A percentile compares a stretch with the other conserved stretches of the same genome.
These are phyloP conservation scores for Spialia ferax DNA, from an alignment of 2,888 invertebrate species.

Conservation along the genomic window DNA sequence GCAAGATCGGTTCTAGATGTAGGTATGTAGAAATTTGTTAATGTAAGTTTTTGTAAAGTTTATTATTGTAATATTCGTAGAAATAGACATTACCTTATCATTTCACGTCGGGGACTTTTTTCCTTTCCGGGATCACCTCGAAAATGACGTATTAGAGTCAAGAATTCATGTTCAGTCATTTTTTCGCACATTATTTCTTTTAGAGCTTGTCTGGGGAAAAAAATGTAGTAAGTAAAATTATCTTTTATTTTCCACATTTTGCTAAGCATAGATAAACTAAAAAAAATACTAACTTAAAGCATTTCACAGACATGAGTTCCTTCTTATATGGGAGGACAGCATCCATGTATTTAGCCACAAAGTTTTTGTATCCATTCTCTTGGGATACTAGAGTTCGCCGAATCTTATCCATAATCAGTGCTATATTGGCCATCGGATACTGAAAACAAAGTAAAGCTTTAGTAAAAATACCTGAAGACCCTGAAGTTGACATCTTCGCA, in stretches of 20 bases:
- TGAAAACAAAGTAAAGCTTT: conserved; percentile 57
- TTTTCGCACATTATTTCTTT: conserved; percentile 89
- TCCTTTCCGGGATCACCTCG: conserved; percentile 86
- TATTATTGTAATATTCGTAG: no score
- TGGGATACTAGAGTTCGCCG: conserved; percentile 88
- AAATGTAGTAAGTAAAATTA: not conserved
- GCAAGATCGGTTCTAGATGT: no score
- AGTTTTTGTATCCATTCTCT: conserved; percentile 90
- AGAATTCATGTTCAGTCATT: conserved; percentile 93
- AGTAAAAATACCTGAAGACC: not conserved
- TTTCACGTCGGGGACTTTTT: conserved; percentile 71
- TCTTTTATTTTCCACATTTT: not conserved
- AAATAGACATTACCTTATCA: conserved; percentile 65
- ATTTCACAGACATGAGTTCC: conserved; percentile 75
- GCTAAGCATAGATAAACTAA: no score
- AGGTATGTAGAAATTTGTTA: no score
- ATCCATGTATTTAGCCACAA: conserved; percentile 90
- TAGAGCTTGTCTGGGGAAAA: conserved; percentile 85
- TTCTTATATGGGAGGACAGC: conserved; percentile 67
- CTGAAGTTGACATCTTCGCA: no score
- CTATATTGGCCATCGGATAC: conserved; percentile 92
- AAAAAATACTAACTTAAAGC: conserved; percentile 71
- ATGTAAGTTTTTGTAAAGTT: no score
- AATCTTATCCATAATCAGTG: conserved; percentile 91
- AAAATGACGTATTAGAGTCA: conserved; percentile 91